phyloP scores from a whole-genome alignment of 2,113 vertebrate species.

The Tenebrosternarchus preto region DNA sequence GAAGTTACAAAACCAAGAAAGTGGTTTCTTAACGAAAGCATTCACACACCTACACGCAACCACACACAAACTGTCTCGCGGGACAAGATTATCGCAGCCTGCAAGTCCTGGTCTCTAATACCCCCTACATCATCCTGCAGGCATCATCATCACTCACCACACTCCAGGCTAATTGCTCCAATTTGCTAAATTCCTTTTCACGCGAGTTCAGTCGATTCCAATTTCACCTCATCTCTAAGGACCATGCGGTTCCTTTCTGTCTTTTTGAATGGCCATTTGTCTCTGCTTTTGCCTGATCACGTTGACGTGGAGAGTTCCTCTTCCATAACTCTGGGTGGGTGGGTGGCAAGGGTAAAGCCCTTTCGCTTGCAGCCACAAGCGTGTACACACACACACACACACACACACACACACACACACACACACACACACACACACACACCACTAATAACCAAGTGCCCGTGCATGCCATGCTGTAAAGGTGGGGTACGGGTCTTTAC shows the following conservation, averaged over 20 bases:
- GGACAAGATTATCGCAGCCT: slow-evolving; percentile 53
- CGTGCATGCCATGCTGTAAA: too few species aligned
- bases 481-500: background rate
- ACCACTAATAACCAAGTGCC: too few species aligned
- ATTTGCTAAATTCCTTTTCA: slow-evolving; percentile 59
- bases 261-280: slow-evolving; percentile 44
- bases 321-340: slow-evolving; percentile 17
- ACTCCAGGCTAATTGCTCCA: slow-evolving; percentile 59
- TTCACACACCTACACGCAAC: background rate
- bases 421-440: too few species aligned
- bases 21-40: background rate
- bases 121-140: slow-evolving; percentile 59
- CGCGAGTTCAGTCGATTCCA: slow-evolving; percentile 58
- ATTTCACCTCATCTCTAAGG: slow-evolving; percentile 52
- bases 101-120: slow-evolving; percentile 54
- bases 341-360: background rate
- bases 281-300: slow-evolving; percentile 52
- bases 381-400: too few species aligned
- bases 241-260: slow-evolving; percentile 42
- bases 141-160: slow-evolving; percentile 60
- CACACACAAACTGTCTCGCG: slow-evolving; percentile 29
- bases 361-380: too few species aligned
- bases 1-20: background rate
- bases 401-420: too few species aligned
- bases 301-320: slow-evolving; percentile 32